Conservation (phyloP, 2,888 invertebrate genomes). For the Perdita meconis region DNA sequence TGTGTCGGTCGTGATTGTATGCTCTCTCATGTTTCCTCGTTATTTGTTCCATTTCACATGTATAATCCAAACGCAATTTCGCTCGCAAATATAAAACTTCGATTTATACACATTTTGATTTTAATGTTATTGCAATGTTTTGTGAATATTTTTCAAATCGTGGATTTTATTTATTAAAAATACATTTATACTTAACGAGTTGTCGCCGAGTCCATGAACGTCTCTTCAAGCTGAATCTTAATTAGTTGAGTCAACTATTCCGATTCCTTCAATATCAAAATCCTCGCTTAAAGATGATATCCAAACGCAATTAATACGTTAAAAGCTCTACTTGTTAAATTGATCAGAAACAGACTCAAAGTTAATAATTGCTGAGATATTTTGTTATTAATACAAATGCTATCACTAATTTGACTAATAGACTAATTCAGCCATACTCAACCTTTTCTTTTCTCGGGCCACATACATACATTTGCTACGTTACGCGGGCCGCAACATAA, state of each 20-base stretch:
- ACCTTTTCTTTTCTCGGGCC: no score
- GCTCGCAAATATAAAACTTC: no score
- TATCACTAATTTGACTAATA: no score
- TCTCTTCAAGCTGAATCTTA: not conserved
- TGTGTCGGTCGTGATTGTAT: not conserved
- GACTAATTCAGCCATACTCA: no score
- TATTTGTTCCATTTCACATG: not conserved
- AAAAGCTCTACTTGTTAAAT: constrained; percentile 1
- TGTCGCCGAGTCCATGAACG: not conserved
- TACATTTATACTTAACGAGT: not conserved
- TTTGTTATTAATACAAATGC: no score
- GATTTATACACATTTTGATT: not conserved
- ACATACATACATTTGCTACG: no score
- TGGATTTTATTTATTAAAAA: constrained; percentile 1
- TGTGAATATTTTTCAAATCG: not conserved
- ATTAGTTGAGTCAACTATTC: not conserved
- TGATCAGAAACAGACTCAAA: constrained; percentile 12
- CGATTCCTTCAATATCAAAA: not conserved
- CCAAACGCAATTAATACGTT: constrained; percentile 29
- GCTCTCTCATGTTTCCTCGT: not conserved
- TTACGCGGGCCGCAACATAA: no score
- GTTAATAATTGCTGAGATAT: no score
- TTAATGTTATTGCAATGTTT: not conserved
- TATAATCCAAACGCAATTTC: not conserved
- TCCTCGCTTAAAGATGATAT: constrained; percentile 27